Conservation (phyloP, 2,888 invertebrate genomes). For the Polyommatus icarus region DNA sequence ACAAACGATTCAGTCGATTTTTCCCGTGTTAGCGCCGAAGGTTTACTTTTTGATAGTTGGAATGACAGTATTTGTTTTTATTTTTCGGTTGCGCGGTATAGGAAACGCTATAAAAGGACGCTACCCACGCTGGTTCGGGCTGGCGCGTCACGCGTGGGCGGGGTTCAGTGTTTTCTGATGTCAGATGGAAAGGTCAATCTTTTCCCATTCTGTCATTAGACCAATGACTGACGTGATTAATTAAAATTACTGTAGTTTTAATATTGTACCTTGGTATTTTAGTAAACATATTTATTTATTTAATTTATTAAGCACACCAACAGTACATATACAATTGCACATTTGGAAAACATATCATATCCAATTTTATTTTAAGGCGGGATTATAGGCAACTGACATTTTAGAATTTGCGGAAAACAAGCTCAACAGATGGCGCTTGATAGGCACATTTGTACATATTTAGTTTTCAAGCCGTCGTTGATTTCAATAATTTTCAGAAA, state of each 20-base stretch:
- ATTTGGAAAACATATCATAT: no score
- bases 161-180: background rate
- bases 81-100: background rate
- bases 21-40: background rate
- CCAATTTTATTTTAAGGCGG: no score
- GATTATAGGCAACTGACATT: no score
- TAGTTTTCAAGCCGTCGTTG: no score
- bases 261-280: background rate
- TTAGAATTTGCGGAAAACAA: no score
- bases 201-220: background rate
- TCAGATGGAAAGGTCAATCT: background rate
- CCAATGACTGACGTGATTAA: background rate
- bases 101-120: background rate
- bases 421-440: no score
- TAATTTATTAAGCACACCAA: no score
- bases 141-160: background rate
- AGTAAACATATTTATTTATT: no score
- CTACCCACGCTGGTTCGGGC: background rate
- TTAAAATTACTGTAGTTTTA: background rate
- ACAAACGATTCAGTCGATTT: background rate
- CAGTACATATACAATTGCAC: no score
- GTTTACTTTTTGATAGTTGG: conserved; percentile 16
- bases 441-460: no score
- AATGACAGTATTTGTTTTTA: background rate
- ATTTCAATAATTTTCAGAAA: no score